A percentile compares a stretch with the other conserved stretches of the same genome.
These are phyloP conservation scores for Corythoichthys intestinalis DNA, from an alignment of 2,113 vertebrate species.

Conservation along the genomic window DNA sequence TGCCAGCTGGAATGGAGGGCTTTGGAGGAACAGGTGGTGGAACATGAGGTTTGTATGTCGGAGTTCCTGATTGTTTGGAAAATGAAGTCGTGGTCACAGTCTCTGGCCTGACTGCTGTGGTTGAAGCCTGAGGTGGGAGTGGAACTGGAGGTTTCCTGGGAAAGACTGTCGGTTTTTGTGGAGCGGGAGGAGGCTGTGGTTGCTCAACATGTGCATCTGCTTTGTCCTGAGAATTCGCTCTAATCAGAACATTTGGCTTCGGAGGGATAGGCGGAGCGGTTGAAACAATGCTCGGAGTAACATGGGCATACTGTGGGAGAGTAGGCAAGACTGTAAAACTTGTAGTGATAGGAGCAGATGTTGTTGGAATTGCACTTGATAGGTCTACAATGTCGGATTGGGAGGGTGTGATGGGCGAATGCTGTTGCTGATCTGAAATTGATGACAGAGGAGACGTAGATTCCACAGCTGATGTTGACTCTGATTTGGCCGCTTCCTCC, in stretches of 20 bases:
- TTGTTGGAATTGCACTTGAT: conserved; percentile 46
- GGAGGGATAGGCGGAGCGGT: conserved; percentile 76
- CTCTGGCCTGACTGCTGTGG: conserved; percentile 45
- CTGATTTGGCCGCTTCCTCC: conserved; percentile 66
- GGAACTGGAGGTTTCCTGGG: conserved; percentile 79
- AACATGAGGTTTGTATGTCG: conserved; percentile 73
- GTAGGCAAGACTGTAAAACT: conserved; percentile 71
- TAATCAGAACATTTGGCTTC: conserved; percentile 77
- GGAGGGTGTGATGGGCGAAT: conserved; percentile 17
- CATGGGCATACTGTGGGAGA: conserved; percentile 73
- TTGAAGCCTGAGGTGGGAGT: conserved; percentile 68
- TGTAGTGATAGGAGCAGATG: conserved; percentile 43
- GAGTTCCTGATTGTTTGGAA: conserved; percentile 64
- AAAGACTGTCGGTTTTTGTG: conserved; percentile 85
- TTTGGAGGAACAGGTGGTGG: conserved; percentile 95
- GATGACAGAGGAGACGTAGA: conserved; percentile 21
- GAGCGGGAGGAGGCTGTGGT: conserved; percentile 82
- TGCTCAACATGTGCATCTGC: conserved; percentile 75
- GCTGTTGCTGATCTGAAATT: conserved; percentile 31
- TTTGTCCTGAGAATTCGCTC: conserved; percentile 82
- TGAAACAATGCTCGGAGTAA: conserved; percentile 69
- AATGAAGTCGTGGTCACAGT: conserved; percentile 56
- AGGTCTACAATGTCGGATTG: conserved; percentile 62
- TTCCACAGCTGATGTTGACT: conserved; percentile 42
- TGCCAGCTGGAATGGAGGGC: conserved; percentile 82